Evolutionary conservation across 1,140 invertebrate species (phyloP), one percentile per base, ranked within the genome.

Genomic region (Paramacrobiotus metropolitanus): DNA sequence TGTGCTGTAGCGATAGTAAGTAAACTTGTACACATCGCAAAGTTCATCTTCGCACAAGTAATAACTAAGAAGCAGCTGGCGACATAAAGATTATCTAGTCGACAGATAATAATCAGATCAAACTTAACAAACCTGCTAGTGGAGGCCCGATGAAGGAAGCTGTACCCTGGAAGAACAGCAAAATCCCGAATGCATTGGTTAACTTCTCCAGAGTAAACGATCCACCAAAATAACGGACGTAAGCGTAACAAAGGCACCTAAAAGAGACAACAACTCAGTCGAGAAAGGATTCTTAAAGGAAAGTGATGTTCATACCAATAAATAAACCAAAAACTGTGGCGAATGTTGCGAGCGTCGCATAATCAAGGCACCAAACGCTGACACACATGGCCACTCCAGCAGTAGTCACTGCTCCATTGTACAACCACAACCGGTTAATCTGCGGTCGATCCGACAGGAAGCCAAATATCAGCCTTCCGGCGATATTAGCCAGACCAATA

Each of bases 131-230:
- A n/a, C 87, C 88, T 71, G 83, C 85, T 64, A 92, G 79, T 21
- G 89, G 88, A 62, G 88, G 82, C 55, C 89, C 89, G 60, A 89
- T 77, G 2, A 91, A 77, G 18, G 87, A 87, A 18, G 88, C 88
- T 44, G 92, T 79, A 24, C 89, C 89, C 78, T 93, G 87, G 74
- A 91, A 92, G 9, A 93, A 77, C 62, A 90, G 74, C 2, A 93
- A 74, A 3, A 93, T 74, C n/a, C 89, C 89, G 72, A 93, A 93
- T 1, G 87, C 86, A 71, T 92, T 92, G 0, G 89, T 91, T 31
- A 94, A 74, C 67, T 80, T 83, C 45, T 91, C 86, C 59, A 92
- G 72, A 3, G 88, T 86, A 60, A 91, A 71, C 30, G 76, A 71
- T 91, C 86, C 1, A 89, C 86, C 59, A 90, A 73, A 60, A 89